Evolutionary conservation across 2,888 invertebrate species (phyloP), one percentile per base, ranked within the genome.

Genomic region (Euproctis similis): DNA sequence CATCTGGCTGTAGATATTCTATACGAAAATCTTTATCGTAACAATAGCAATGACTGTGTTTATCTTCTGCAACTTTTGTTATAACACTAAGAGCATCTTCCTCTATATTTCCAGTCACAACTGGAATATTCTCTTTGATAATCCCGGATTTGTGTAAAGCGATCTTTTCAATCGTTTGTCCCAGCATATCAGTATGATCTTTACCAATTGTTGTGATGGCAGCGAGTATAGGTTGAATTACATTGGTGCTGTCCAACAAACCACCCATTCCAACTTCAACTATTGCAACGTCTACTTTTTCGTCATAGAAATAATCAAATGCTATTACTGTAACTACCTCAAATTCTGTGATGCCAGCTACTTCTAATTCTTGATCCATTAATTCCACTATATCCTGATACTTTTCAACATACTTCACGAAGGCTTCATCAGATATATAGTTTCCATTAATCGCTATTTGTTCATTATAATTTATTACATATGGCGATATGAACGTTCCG

Each of bases 261-360:
- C 28, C 28, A 18, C 28, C 28, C 28, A 28, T 28, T 12, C 28
- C 28, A 4, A 28, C 28, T 24, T 28, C 28, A 12, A 28, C 8
- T n/a, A 30, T 24, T 10, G 24, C 29, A 3, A 30, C 12, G n/a
- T 30, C 29, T 4, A 30, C 29, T 2, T 14, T 5, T 24, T 30
- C 14, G n/a, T 30, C 20, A 8, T 18, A 24, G 8, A 30, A 30
- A n/a, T 20, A 30, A n/a, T 30, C 28, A 11, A 28, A 18, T 3
- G 29, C 29, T 13, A 24, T 24, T 2, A 12, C 24, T 1, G 29
- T 24, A 11, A 30, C 14, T 10, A 12, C 22, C 24, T 30, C 29
- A 19, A 30, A 30, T 14, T 30, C 29, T 8, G 29, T 30, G 4
- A 30, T 24, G 8, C 29, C 29, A 5, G 24, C 24, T 11, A 11